A percentile compares a stretch with the other conserved stretches of the same genome.
Evolutionary conservation across 37 sponge, comb jelly and placozoan species (phyloP).

Genomic region (Ianthella basta): DNA sequence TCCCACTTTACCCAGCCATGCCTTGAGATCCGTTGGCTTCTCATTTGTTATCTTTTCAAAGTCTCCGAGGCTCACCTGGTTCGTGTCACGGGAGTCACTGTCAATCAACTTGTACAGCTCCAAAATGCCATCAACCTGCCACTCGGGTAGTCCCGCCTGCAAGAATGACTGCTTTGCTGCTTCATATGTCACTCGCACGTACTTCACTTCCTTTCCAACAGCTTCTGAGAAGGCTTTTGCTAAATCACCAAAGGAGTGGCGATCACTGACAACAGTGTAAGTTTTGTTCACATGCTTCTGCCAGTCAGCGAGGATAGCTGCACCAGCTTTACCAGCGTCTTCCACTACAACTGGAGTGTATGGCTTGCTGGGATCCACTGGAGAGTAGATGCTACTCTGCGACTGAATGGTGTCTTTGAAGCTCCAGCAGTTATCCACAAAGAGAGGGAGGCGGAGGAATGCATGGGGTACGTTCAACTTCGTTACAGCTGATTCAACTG

Average conservation of each 20-base stretch:
- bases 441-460: slow-evolving; percentile 61
- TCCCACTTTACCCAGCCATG: slow-evolving; percentile 33
- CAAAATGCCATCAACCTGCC: slow-evolving; percentile 46
- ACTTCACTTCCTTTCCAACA: slow-evolving; percentile 51
- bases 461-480: slow-evolving; percentile 49
- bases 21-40: slow-evolving; percentile 46
- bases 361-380: slow-evolving; percentile 49
- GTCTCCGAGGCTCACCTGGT: slow-evolving; percentile 16
- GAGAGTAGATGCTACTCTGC: slow-evolving; percentile 9
- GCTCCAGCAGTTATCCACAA: slow-evolving; percentile 41
- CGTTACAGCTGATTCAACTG: slow-evolving; percentile 40
- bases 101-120: slow-evolving; percentile 57
- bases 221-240: slow-evolving; percentile 32
- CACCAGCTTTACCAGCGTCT: slow-evolving; percentile 58
- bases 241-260: slow-evolving; percentile 42
- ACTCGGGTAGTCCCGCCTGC: slow-evolving; percentile 15
- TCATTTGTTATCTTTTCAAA: slow-evolving; percentile 37
- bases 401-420: slow-evolving; percentile 40
- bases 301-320: slow-evolving; percentile 46
- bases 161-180: slow-evolving; percentile 40
- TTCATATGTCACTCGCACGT: slow-evolving; percentile 42
- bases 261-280: slow-evolving; percentile 53
- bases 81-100: slow-evolving; percentile 36
- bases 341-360: slow-evolving; percentile 29
- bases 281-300: slow-evolving; percentile 40